phyloP scores from a whole-genome alignment of 2,113 vertebrate species.

The Protobothrops mucrosquamatus region DNA sequence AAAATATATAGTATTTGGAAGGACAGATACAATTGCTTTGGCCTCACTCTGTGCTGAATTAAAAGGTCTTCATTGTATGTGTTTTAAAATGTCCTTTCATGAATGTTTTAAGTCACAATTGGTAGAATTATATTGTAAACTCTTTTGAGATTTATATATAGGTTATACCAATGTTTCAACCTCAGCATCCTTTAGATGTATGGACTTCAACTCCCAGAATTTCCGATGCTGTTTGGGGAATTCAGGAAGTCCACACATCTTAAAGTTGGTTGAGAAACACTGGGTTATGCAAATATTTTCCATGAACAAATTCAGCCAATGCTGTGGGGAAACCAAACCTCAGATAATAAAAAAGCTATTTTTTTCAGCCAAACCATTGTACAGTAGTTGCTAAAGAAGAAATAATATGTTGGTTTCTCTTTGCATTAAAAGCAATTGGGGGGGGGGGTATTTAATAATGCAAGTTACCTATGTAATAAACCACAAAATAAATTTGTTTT shows the following conservation, averaged over 20 bases:
- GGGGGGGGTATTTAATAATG: neutral
- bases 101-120: neutral
- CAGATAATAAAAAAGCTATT: neutral
- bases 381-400: neutral
- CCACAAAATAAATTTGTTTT: neutral
- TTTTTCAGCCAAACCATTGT: neutral
- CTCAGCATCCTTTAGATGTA: neutral
- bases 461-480: neutral
- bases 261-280: neutral
- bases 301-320: neutral
- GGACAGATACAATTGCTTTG: neutral
- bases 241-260: neutral
- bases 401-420: neutral
- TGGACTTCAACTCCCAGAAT: neutral
- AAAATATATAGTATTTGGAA: neutral
- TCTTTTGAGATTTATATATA: neutral
- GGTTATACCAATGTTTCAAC: neutral
- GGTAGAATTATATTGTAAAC: neutral
- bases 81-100: neutral
- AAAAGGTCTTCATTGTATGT: neutral
- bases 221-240: neutral
- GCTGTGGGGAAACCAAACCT: neutral
- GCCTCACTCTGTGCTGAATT: neutral
- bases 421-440: neutral
- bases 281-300: neutral